phyloP scores from a whole-genome alignment of 2,797 vertebrate species.

The Neopelma chrysocephalum region DNA sequence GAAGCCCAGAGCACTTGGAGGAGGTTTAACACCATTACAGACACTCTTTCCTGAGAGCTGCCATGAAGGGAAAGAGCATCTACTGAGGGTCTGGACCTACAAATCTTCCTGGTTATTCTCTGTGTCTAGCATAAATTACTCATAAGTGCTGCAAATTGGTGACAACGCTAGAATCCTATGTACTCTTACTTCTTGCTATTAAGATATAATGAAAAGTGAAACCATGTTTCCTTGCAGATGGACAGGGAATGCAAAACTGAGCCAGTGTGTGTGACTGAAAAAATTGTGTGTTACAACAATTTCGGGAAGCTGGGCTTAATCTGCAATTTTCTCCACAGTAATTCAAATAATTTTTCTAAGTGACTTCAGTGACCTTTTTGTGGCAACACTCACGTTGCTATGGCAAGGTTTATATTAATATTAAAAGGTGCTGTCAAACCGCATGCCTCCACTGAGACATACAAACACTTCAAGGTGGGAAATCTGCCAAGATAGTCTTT shows the following conservation, averaged over 20 bases:
- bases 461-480: constrained; percentile 15
- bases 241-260: neutral
- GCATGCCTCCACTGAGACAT: neutral
- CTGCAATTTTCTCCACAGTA: neutral
- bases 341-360: constrained; percentile 2
- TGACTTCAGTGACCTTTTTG: constrained; percentile 21
- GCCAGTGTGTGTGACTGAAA: neutral
- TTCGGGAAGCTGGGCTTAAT: constrained; percentile 12
- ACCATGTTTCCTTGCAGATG: neutral
- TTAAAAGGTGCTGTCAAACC: constrained; percentile 45
- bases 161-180: neutral
- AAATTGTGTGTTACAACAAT: neutral
- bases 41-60: neutral
- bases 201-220: neutral
- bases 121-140: neutral
- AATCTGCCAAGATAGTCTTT: constrained; percentile 48
- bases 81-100: neutral
- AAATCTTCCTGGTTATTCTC: neutral
- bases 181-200: neutral
- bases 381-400: constrained; percentile 29
- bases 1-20: neutral
- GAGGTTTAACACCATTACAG: neutral
- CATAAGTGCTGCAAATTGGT: neutral
- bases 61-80: neutral
- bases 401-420: constrained; percentile 34